These are phyloP conservation scores for Chelonus formosanus DNA, from an alignment of 2,888 invertebrate genomes.

Conservation along the genomic window DNA sequence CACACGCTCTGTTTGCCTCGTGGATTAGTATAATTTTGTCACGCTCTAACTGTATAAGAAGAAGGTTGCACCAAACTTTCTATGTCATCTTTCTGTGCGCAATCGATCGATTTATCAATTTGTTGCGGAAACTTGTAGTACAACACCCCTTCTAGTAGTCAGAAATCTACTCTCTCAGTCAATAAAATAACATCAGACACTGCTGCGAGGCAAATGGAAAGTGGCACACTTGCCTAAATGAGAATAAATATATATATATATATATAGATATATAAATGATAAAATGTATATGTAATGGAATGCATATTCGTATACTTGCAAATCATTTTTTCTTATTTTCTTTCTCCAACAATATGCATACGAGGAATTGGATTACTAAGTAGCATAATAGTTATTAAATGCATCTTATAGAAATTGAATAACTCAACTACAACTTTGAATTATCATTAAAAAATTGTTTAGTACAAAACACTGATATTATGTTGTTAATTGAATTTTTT, in stretches of 20 bases:
- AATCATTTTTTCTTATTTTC: too few species aligned
- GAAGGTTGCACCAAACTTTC: conserved; percentile 51
- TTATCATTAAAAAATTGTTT: not conserved
- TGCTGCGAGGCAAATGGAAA: conserved; percentile 41
- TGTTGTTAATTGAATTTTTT: too few species aligned
- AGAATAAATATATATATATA: conserved; percentile 15
- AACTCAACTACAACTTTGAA: not conserved
- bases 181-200: conserved; percentile 2
- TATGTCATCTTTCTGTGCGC: conserved; percentile 43
- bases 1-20: conserved; percentile 53
- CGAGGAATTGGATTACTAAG: too few species aligned
- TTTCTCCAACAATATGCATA: too few species aligned
- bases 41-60: conserved; percentile 50
- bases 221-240: conserved; percentile 57
- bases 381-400: too few species aligned
- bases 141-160: not conserved
- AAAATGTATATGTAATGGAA: conserved; percentile 1
- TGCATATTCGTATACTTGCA: too few species aligned
- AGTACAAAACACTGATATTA: too few species aligned
- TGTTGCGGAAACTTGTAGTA: not conserved
- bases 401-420: not conserved
- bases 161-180: conserved; percentile 7
- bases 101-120: conserved; percentile 38
- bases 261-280: conserved; percentile 9
- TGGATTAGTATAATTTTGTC: conserved; percentile 53